These are phyloP conservation scores for Phoebastria nigripes DNA, from an alignment of 2,797 vertebrate genomes.

Conservation along the genomic window DNA sequence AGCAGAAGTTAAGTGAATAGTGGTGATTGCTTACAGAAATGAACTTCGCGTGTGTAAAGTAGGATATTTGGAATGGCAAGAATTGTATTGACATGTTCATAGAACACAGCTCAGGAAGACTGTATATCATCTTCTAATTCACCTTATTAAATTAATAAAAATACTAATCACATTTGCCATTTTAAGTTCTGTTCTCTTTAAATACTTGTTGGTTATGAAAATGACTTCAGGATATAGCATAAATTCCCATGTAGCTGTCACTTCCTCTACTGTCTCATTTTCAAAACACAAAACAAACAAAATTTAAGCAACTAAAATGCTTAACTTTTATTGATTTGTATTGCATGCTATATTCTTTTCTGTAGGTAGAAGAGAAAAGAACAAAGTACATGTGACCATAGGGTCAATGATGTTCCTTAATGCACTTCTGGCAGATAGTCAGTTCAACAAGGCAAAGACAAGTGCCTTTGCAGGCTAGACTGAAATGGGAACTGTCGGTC, in stretches of 20 bases:
- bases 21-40: background rate
- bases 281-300: background rate
- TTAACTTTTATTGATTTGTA: background rate
- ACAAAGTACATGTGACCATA: fast-evolving
- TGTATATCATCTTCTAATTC: background rate
- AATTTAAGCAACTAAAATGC: background rate
- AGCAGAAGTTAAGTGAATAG: background rate
- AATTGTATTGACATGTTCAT: background rate
- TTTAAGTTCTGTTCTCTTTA: background rate
- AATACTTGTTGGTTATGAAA: background rate
- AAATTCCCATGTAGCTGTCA: background rate
- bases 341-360: background rate
- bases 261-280: background rate
- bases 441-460: background rate
- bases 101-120: background rate
- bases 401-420: background rate
- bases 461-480: background rate
- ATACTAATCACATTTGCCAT: background rate
- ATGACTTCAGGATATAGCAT: background rate
- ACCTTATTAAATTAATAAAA: background rate
- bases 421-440: background rate
- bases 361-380: background rate
- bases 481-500: background rate
- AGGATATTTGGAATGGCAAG: background rate
- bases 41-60: background rate